Base-by-base conservation (phyloP, 1,140 invertebrate genomes). In the Belonocnema kinseyi region DNA sequence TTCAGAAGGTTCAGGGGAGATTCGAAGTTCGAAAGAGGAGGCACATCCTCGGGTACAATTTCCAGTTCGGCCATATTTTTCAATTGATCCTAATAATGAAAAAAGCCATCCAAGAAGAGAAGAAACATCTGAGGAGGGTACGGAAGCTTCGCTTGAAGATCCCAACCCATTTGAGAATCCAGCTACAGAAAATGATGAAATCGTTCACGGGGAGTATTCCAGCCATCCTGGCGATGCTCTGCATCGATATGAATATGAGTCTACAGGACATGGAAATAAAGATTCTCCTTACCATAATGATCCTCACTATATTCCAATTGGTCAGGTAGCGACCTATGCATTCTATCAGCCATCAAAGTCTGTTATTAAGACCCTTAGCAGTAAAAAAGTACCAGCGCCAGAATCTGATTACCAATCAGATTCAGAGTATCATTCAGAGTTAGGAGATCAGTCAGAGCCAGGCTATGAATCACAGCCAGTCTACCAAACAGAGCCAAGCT, bases 221-320 rank as follows among this genome's bases (percentile, higher is more conserved):
- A 33, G 21, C 13, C 14, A 19, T 4, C 33, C 26, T 4, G 58
- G 14, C 13, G 58, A 66, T 19, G 58, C 2, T 46, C 40, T 46
- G 40, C 4, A 26, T 40, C 53, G 7, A n/a, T 19, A 54, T 19
- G 61, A 66, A 66, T 40, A 66, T n/a, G 61, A 66, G 12, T 46
- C 14, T 1, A 40, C 26, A n/a, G 61, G 14, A 10, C 3, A 26
- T 40, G 61, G 40, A 40, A 46, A 5, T 26, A 19, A 66, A 26
- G 16, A 66, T 33, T 16, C 53, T 16, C n/a, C 26, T 17, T 66
- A 40, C 33, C 8, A 40, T 46, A 14, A 54, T 17, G 53, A 66
- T 26, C 61, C 61, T 40, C 16, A 66, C n/a, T n/a, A 66, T 40
- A 26, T 66, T n/a, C 61, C 61, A 46, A 33, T 66, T n/a, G 61